Evolutionary conservation across 2,797 vertebrate species (phyloP), one percentile per base, ranked within the genome.

Genomic region (Perodicticus potto): DNA sequence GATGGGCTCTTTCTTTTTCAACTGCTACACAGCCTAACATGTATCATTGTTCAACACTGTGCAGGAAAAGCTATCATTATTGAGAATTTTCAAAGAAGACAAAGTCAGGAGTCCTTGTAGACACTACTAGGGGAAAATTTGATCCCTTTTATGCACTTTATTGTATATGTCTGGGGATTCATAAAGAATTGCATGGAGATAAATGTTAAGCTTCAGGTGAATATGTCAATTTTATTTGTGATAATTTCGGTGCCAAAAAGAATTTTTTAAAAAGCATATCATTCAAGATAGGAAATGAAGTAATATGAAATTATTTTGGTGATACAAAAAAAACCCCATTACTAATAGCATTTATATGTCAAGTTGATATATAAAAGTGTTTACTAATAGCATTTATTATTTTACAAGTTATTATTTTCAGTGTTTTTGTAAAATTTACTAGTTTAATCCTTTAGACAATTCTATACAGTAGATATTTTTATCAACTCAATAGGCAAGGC

Each of bases 1-100:
- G 89, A 90, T 77, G 96, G 81, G 69, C 34, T 83, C 1, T 92
- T 97, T 89, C 0, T 49, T 13, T 92, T 89, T 93, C 53, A 95
- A 94, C 73, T 29, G 80, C 83, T 6, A 34, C 59, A 8, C 22
- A 95, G 40, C 27, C 73, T 77, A 32, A 80, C 11, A 32, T 84
- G 59, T 90, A 86, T 25, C 19, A 43, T 17, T 72, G 6, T 17
- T 59, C 17, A 9, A 1, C 23, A 25, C 69, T 88, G 29, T 32
- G 5, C 49, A 55, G 2, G 4, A 77, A 91, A 85, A 63, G 27
- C 70, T 17, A 37, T 49, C 57, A 76, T 40, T 40, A 19, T 23
- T 76, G 22, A 40, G 23, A 94, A 10, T 80, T 76, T 88, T 86
- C 25, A 67, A 92, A 83, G 3, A 74, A 77, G 43, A 5, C 4